Evolutionary conservation across 2,113 vertebrate genomes (phyloP), one percentile per base, ranked within the genome.

Genomic region (Benitochromis conjunctus): DNA sequence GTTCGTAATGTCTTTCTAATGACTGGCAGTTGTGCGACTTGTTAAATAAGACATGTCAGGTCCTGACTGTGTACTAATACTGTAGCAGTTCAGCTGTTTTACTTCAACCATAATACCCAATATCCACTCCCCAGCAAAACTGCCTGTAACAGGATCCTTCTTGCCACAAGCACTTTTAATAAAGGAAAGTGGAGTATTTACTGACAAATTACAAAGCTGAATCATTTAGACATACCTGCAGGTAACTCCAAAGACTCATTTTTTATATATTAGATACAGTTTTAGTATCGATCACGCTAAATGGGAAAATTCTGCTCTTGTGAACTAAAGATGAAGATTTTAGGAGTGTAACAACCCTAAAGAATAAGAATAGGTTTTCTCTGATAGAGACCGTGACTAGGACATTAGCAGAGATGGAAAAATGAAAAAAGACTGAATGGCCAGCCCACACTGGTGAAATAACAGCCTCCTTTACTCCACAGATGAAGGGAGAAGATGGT

Each of bases 401-500:
- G 48, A 58, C 16, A 51, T 79, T 83, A 41, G 12, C 19, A 55
- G 76, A 14, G 41, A 43, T 62, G 57, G 64, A 60, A 38, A 83
- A 60, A 46, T 78, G 51, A 76, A 62, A 36, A 38, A 76, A 46
- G 57, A 83, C 76, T 71, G 77, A 85, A 69, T 58, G 81, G 89
- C 86, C 69, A 71, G 80, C 48, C 58, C 53, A 57, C 6, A 4
- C 79, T 86, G 91, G 74, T 87, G 80, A 88, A 89, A 89, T 83
- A 66, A 86, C 79, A 57, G 41, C 36, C 86, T 58, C 58, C 55
- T 76, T 81, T 54, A 18, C 69, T 82, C 78, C 82, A 41, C 91
- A 92, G 90, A 93, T 89, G 93, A 89, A 93, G 89, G 36, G 81
- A 89, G 51, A 88, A 86, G 80, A 87, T 80, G 79, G 81, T 90